These are phyloP conservation scores for Mugil cephalus DNA, from an alignment of 2,113 vertebrate genomes.

Conservation along the genomic window DNA sequence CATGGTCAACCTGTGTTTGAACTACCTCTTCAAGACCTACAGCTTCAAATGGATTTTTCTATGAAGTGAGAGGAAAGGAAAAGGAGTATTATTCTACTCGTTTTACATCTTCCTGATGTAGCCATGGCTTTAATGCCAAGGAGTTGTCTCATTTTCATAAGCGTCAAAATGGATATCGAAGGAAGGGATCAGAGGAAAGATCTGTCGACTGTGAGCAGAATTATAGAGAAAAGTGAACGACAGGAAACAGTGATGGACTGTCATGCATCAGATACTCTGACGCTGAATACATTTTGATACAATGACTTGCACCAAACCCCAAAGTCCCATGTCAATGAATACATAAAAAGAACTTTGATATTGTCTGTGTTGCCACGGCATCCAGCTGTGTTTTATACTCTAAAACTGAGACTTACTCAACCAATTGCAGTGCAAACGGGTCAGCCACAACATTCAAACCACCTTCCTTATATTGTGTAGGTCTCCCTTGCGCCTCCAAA, in stretches of 20 bases:
- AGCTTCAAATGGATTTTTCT: conserved; percentile 74
- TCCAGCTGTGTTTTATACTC: too few species aligned
- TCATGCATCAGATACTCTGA: background rate
- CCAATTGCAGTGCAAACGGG: too few species aligned
- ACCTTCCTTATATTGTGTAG: too few species aligned
- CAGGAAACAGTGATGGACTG: background rate
- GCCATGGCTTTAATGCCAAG: conserved; percentile 41
- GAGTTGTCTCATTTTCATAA: conserved; percentile 64
- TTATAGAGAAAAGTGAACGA: background rate
- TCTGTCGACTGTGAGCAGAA: background rate
- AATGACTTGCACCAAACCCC: background rate
- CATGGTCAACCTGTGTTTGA: conserved; percentile 70
- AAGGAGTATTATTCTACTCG: conserved; percentile 56
- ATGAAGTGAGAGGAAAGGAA: conserved; percentile 39
- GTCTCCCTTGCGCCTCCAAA: too few species aligned
- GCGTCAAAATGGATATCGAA: conserved; percentile 13
- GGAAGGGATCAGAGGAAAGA: conserved; percentile 9
- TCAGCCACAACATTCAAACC: too few species aligned
- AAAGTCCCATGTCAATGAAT: background rate
- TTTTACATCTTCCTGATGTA: conserved; percentile 41
- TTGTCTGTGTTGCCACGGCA: too few species aligned
- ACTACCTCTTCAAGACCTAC: conserved; percentile 77
- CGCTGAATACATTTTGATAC: background rate
- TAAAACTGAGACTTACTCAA: too few species aligned
- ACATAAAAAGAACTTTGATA: too few species aligned